These are phyloP conservation scores for Strongylocentrotus purpuratus DNA, from an alignment of 35 echinoderm and acorn worm genomes.

Conservation along the genomic window DNA sequence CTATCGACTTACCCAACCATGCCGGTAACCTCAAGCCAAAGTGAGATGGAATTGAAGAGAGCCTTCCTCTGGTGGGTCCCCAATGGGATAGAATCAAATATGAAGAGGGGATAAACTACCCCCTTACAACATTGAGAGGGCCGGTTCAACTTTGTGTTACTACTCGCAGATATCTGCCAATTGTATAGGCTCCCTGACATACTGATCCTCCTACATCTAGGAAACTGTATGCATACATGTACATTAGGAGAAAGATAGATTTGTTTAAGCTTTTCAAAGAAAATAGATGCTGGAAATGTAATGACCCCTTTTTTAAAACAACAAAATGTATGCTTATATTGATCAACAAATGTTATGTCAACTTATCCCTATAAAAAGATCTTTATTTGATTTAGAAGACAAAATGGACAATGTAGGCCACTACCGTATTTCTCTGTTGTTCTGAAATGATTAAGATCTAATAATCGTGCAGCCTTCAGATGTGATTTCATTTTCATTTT, in stretches of 20 bases:
- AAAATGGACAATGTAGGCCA: too few relatives aligned
- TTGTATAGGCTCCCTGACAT: background rate
- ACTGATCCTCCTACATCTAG: background rate
- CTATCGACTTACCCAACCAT: background rate
- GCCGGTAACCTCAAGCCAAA: background rate
- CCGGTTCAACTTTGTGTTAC: background rate
- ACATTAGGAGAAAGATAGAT: background rate
- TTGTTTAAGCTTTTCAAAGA: background rate
- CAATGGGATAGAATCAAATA: background rate
- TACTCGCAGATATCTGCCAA: background rate
- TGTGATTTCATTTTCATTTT: too few relatives aligned
- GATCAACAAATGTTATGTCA: too few relatives aligned
- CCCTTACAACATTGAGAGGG: background rate
- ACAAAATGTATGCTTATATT: too few relatives aligned
- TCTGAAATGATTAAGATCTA: too few relatives aligned
- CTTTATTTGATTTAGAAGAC: too few relatives aligned
- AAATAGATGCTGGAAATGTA: too few relatives aligned
- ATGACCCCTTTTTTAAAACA: too few relatives aligned
- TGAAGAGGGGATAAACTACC: background rate
- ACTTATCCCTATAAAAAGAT: too few relatives aligned
- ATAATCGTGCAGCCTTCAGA: too few relatives aligned
- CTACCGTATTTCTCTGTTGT: too few relatives aligned
- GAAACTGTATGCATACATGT: background rate
- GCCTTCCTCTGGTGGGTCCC: background rate
- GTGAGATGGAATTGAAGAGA: background rate